Evolutionary conservation across 2,888 invertebrate species (phyloP).

Genomic region (Baronia brevicornis): DNA sequence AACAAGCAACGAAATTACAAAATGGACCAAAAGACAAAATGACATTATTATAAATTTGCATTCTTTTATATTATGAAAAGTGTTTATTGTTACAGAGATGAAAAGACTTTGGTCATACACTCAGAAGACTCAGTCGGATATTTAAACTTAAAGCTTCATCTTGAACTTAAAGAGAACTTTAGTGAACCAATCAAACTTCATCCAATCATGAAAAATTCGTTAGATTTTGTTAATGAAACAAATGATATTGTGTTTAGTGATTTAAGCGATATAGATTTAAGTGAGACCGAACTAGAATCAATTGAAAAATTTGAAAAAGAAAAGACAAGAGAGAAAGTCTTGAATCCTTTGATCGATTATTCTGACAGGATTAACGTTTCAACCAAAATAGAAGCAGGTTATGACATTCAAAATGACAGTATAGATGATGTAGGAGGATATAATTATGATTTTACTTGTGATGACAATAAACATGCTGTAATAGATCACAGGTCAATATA

Average conservation of each 20-base stretch:
- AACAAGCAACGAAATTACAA: too few species aligned
- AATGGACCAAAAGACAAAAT: neutral
- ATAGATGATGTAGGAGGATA: constrained; percentile 50
- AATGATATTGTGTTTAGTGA: constrained; percentile 79
- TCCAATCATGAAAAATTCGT: constrained; percentile 70
- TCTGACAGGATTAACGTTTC: constrained; percentile 37
- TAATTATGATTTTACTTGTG: constrained; percentile 54
- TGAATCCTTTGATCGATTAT: constrained; percentile 58
- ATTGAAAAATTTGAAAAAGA: constrained; percentile 72
- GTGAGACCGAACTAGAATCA: constrained; percentile 77
- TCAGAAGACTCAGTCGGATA: constrained; percentile 95
- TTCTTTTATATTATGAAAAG: constrained; percentile 10
- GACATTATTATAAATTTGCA: constrained; percentile 13
- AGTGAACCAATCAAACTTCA: constrained; percentile 52
- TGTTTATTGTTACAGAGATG: constrained; percentile 78
- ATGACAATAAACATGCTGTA: constrained; percentile 73
- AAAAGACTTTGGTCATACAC: constrained; percentile 90
- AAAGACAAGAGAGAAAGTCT: constrained; percentile 56
- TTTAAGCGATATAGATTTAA: constrained; percentile 78
- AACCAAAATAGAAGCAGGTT: constrained; percentile 29
- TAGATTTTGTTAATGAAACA: constrained; percentile 77
- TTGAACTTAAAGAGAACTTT: constrained; percentile 79
- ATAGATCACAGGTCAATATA: constrained; percentile 78
- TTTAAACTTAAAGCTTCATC: constrained; percentile 88
- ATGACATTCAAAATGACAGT: constrained; percentile 40